These are phyloP conservation scores for Penaeus monodon DNA, from an alignment of 2,888 invertebrate genomes.

Conservation along the genomic window DNA sequence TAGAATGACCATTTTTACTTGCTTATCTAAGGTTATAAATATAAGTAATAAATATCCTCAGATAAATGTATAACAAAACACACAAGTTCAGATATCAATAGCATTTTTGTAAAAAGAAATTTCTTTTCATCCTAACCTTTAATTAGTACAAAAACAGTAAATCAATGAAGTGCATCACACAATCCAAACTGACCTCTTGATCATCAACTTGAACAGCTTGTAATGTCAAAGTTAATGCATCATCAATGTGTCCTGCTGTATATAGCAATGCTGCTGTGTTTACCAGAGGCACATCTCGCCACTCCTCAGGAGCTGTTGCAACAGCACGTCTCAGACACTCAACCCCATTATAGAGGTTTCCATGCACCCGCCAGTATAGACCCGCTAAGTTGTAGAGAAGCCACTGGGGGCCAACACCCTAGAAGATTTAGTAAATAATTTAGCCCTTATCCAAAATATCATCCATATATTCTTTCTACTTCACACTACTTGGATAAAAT, in stretches of 20 bases:
- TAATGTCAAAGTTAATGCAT: constrained; percentile 76
- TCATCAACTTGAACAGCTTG: constrained; percentile 77
- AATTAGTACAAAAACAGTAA: background rate
- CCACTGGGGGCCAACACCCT: constrained; percentile 83
- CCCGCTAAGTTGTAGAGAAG: constrained; percentile 80
- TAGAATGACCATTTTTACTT: background rate
- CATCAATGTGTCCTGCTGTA: constrained; percentile 77
- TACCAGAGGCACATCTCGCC: constrained; percentile 78
- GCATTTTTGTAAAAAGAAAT: background rate
- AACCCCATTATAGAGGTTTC: constrained; percentile 78
- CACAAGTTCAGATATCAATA: too few relatives aligned
- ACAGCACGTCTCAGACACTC: constrained; percentile 79
- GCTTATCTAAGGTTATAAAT: too few relatives aligned
- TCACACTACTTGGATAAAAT: too few relatives aligned
- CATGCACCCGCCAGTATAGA: constrained; percentile 82
- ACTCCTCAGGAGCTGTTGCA: constrained; percentile 74
- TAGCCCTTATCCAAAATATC: too few relatives aligned
- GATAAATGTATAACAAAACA: too few relatives aligned
- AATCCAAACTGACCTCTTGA: constrained; percentile 52
- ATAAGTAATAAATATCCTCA: too few relatives aligned
- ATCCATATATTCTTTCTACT: too few relatives aligned
- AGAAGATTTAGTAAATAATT: constrained; percentile 50
- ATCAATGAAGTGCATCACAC: background rate
- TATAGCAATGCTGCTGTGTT: constrained; percentile 80
- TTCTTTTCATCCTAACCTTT: background rate